Conservation (phyloP, 2,888 invertebrate species). For the Notodromas monacha region DNA sequence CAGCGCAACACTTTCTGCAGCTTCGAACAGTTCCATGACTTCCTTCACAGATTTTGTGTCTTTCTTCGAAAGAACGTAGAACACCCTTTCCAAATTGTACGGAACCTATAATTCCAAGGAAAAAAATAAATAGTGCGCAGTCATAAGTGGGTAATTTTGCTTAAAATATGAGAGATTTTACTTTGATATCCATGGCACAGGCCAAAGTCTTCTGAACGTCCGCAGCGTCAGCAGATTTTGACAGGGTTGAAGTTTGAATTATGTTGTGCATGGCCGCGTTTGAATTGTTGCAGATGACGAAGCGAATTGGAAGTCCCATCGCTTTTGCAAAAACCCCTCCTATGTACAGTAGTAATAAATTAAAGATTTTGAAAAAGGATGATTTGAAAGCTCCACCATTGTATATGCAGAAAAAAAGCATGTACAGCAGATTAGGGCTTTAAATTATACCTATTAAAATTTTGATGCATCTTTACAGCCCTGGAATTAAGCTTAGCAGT, state of each 20-base stretch:
- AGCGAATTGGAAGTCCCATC: conserved; percentile 18
- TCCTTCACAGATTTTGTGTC: conserved; percentile 12
- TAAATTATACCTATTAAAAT: no score
- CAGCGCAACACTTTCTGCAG: conserved; percentile 6
- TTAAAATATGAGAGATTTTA: conserved; percentile 7
- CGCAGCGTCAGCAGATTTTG: conserved; percentile 12
- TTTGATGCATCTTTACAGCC: no score
- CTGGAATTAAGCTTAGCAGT: no score
- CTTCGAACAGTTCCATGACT: conserved; percentile 14
- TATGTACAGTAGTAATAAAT: conserved; percentile 12
- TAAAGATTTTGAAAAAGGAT: neutral
- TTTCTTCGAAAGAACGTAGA: conserved; percentile 14
- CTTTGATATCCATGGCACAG: conserved; percentile 19
- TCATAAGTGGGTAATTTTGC: conserved; percentile 7
- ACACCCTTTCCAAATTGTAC: conserved; percentile 18
- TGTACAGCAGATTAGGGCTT: no score
- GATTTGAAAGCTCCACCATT: no score
- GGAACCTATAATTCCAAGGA: conserved; percentile 14
- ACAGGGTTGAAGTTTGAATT: conserved; percentile 14
- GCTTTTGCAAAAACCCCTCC: conserved; percentile 16
- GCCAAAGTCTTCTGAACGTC: conserved; percentile 14
- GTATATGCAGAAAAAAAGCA: no score
- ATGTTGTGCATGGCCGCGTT: conserved; percentile 16
- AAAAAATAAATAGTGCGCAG: conserved; percentile 6
- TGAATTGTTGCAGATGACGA: conserved; percentile 16